Base-by-base conservation (phyloP, 2,888 invertebrate genomes). In the Synergus itoensis region DNA sequence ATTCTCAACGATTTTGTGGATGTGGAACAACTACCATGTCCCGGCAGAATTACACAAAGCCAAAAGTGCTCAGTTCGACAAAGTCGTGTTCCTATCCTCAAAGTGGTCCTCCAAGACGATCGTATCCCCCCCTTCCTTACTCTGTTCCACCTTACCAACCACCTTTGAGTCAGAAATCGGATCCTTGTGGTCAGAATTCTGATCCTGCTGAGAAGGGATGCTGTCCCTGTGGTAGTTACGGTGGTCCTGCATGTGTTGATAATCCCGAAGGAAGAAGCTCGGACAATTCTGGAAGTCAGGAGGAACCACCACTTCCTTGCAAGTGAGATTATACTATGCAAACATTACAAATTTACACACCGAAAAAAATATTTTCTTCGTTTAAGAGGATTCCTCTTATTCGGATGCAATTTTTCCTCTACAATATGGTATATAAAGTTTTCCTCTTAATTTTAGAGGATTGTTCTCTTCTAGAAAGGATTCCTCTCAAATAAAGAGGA, bases 161-260 rank as follows among this genome's bases (percentile, higher is more conserved):
- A 73, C 75, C 80, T 36, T 60, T 63, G 28, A 76, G 78, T 18
- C 60, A 60, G 21, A 21, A 60, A 60, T 60, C 12, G n/a, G 21
- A 60, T 12, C 21, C 60, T 21, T 11, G 3, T 21, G 21, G 60
- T 4, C 21, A 21, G 75, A 62, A 78, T 48, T 65, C 76, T 45
- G 57, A 76, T n/a, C 16, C 53, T 45, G 48, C 21, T 62, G 16
- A 79, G 57, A 79, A 79, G 78, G 78, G 53, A 65, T 82, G 84
- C 60, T 87, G 85, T 82, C 83, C 84, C 73, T 87, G 86, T 67
- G 84, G 85, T 76, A 81, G 84, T 65, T 84, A 84, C 79, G 84
- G 84, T 5, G 86, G 85, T 62, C 48, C 85, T 48, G 83, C 80
- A 36, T 85, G 83, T 65, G 76, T 62, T 57, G 79, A 82, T 78